These are phyloP conservation scores for Pentalonia nigronervosa DNA, from an alignment of 1,140 invertebrate species.

Conservation along the genomic window DNA sequence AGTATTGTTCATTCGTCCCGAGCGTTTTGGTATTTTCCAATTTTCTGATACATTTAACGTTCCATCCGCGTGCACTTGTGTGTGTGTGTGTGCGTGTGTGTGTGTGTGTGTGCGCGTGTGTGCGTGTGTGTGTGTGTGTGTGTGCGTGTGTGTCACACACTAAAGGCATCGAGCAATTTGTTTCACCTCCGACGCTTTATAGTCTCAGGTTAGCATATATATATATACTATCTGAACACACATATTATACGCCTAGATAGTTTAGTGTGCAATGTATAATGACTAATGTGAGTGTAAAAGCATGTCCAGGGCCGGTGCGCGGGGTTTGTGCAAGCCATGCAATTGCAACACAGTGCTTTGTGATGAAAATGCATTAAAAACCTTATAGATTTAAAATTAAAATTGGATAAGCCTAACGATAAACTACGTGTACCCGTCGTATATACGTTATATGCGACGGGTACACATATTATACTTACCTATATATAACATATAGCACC, in stretches of 20 bases:
- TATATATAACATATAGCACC: neutral
- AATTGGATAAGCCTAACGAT: neutral
- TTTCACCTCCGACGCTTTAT: constrained; percentile 22
- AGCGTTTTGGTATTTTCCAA: constrained; percentile 51
- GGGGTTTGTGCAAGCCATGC: neutral
- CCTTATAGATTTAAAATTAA: constrained; percentile 8
- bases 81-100: neutral
- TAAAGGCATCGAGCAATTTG: constrained; percentile 41
- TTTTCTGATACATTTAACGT: constrained; percentile 55
- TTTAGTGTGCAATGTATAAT: constrained; percentile 5
- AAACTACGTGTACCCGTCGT: neutral
- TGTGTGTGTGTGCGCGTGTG: neutral
- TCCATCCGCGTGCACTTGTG: neutral
- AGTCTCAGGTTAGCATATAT: neutral
- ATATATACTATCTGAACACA: neutral
- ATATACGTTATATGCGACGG: neutral
- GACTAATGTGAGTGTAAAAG: constrained; percentile 15
- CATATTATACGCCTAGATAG: constrained; percentile 15
- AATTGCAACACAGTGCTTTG: neutral
- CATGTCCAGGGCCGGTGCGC: neutral
- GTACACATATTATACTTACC: neutral
- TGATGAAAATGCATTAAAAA: constrained; percentile 14
- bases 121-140: neutral
- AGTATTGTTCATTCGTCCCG: constrained; percentile 47
- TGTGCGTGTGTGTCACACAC: neutral